phyloP scores from a whole-genome alignment of 1,140 invertebrate genomes.

The Drosophila grimshawi region DNA sequence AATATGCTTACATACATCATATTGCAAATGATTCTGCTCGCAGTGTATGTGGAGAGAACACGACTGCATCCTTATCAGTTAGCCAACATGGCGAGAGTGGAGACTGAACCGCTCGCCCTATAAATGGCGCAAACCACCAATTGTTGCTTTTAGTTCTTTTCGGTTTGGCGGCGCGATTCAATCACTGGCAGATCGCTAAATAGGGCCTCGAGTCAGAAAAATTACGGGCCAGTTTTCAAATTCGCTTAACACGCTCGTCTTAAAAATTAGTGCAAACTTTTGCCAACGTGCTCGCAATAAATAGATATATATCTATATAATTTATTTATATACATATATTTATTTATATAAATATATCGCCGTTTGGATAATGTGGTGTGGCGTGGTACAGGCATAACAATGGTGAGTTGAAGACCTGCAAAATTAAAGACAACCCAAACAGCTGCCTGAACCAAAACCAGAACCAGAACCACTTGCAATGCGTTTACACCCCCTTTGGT shows the following conservation, averaged over 20 bases:
- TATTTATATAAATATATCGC: not conserved
- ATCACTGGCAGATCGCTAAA: constrained; percentile 36
- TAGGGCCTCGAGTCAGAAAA: not conserved
- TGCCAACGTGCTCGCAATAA: not conserved
- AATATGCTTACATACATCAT: not conserved
- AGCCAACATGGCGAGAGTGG: constrained; percentile 7
- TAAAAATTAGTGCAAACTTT: not conserved
- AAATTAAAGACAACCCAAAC: not conserved
- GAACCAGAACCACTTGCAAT: constrained; percentile 62
- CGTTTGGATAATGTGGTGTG: constrained; percentile 62
- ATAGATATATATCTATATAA: not conserved
- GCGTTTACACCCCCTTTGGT: not conserved
- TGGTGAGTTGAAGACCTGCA: constrained; percentile 58
- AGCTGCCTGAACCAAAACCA: constrained; percentile 10
- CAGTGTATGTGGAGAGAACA: not conserved
- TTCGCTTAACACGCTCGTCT: constrained; percentile 8
- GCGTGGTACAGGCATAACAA: constrained; percentile 58
- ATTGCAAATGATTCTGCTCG: not conserved
- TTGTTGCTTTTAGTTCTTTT: constrained; percentile 70
- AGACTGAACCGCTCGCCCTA: constrained; percentile 38
- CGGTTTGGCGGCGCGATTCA: constrained; percentile 59
- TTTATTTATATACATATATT: no score
- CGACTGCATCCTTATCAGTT: constrained; percentile 69
- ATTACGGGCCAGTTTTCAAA: constrained; percentile 1
- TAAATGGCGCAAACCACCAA: constrained; percentile 68